Conservation (phyloP, 2,888 invertebrate genomes). For the Melinaea marsaeus region DNA sequence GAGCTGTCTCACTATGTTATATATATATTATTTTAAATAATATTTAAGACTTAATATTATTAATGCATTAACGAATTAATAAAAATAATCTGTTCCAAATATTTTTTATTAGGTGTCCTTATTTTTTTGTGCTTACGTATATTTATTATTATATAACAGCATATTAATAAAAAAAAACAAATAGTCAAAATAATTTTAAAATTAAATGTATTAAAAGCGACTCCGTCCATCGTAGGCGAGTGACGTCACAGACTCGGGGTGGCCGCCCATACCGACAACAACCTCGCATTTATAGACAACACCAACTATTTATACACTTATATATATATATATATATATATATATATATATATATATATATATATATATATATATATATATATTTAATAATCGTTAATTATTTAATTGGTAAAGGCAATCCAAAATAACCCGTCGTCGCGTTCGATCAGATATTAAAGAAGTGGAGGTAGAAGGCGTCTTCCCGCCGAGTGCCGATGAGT, state of each 20-base stretch:
- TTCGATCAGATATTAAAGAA: slow-evolving; percentile 34
- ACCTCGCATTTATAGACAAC: slow-evolving; percentile 19
- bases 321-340: background rate
- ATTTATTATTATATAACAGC: no score
- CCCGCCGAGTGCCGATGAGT: slow-evolving; percentile 60
- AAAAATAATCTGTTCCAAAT: no score
- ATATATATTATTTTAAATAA: no score
- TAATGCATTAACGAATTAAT: no score
- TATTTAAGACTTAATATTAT: no score
- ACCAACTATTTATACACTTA: slow-evolving; percentile 19
- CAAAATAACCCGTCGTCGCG: slow-evolving; percentile 39
- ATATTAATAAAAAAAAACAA: no score
- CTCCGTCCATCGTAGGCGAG: slow-evolving; percentile 42
- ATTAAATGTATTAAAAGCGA: no score
- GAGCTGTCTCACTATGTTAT: slow-evolving; percentile 38
- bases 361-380: background rate
- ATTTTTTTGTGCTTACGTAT: no score
- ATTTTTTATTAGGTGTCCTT: no score
- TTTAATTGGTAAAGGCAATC: slow-evolving; percentile 32
- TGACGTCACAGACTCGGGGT: slow-evolving; percentile 53
- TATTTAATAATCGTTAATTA: slow-evolving; percentile 18
- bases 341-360: background rate
- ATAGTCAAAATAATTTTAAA: no score
- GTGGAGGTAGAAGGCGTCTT: slow-evolving; percentile 39
- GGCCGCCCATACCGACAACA: slow-evolving; percentile 39